Base-by-base conservation (phyloP, 2,113 vertebrate species). In the Formicarius rufipectus region DNA sequence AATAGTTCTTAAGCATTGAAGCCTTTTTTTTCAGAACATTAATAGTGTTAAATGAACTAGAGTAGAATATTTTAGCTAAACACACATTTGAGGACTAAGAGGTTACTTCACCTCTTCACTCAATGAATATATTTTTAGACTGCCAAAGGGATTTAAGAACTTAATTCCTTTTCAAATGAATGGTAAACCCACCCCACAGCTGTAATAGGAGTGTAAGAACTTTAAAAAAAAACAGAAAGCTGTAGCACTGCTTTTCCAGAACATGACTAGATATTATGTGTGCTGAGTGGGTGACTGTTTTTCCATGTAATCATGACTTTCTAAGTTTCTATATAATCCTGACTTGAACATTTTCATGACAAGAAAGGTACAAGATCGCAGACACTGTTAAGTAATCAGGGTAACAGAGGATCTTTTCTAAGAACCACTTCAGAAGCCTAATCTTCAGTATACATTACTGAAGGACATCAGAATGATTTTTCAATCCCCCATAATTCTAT, bases 251-350 rank as follows among this genome's bases (percentile, higher is more conserved):
- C 55, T 86, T 87, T 87, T 92, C 69, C 89, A 93, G 90, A 91
- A 90, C 45, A 92, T 87, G 93, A 93, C 87, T 91, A 94, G 93
- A 90, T 94, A 90, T 95, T 93, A 91, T 94, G 83, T 95, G 92
- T 91, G 78, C 93, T 87, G 92, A 96, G 93, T 94, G 92, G 94
- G 96, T 83, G 92, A 90, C 82, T 97, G 90, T 87, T 95, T 95
- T 90, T 77, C 88, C 93, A 96, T 94, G 92, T 90, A 86, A 96
- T 89, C 93, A 96, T 95, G 95, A 94, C 96, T 96, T 95, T 95
- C 80, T 72, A 91, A 95, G 92, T 92, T 96, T 86, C 87, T 96
- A 4, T 81, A 84, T 93, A 94, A 94, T 92, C 87, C 82, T 87
- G 63, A 78, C 75, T 88, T 39, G 75, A 91, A 84, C 66, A 56